Evolutionary conservation across 1,140 invertebrate genomes (phyloP).

Genomic region (Heliothis virescens): DNA sequence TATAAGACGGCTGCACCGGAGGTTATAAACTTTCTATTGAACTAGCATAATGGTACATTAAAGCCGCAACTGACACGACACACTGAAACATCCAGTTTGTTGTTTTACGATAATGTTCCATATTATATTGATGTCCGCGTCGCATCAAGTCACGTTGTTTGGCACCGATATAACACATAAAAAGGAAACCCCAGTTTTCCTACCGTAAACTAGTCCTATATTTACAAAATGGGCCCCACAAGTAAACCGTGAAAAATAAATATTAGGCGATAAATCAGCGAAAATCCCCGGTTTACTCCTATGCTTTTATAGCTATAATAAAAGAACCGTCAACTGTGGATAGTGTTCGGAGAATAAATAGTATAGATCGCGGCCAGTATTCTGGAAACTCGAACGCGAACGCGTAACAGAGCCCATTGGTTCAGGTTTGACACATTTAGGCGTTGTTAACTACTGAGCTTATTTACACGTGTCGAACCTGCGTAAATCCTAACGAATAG

Average conservation of each 20-base stretch:
- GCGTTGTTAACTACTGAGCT: slow-evolving; percentile 56
- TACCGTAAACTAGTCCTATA: slow-evolving; percentile 67
- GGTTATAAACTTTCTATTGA: slow-evolving; percentile 76
- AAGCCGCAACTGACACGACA: slow-evolving; percentile 60
- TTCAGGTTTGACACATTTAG: slow-evolving; percentile 70
- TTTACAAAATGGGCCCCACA: slow-evolving; percentile 67
- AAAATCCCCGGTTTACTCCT: slow-evolving; percentile 76
- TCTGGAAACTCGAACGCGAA: slow-evolving; percentile 64
- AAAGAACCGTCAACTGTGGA: slow-evolving; percentile 81
- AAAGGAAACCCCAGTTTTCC: slow-evolving; percentile 58
- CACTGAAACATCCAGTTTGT: slow-evolving; percentile 44
- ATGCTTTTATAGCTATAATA: slow-evolving; percentile 83
- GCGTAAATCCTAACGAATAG: slow-evolving; percentile 57
- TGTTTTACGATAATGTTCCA: slow-evolving; percentile 48
- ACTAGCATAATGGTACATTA: slow-evolving; percentile 63
- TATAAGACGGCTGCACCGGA: slow-evolving; percentile 64
- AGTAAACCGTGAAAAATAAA: slow-evolving; percentile 84
- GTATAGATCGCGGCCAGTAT: slow-evolving; percentile 72
- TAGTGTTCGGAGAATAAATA: slow-evolving; percentile 78
- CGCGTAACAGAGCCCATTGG: slow-evolving; percentile 64
- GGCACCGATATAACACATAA: slow-evolving; percentile 41
- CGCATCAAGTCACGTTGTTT: slow-evolving; percentile 43
- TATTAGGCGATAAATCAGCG: slow-evolving; percentile 80
- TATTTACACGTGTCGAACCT: slow-evolving; percentile 59
- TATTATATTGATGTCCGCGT: slow-evolving; percentile 48